Evolutionary conservation across 2,888 invertebrate species (phyloP), one percentile per base, ranked within the genome.

Genomic region (Uloborus plumipes): DNA sequence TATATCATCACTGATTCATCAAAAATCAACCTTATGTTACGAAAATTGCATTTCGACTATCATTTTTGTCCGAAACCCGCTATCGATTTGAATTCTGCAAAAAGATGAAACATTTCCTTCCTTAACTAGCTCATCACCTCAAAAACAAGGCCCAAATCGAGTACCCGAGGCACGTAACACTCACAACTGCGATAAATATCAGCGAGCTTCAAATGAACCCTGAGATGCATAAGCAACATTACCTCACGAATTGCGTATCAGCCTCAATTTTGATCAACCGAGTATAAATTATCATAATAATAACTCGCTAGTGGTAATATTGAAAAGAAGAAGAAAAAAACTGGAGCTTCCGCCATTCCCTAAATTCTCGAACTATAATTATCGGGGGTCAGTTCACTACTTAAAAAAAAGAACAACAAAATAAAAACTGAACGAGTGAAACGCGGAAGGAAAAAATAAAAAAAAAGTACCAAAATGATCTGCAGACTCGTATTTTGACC

Each of bases 361-460:
- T 26, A 55, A 50, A 67, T 67, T 31, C 67, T 49, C 65, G 50
- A 20, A 49, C 50, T 39, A 49, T 55, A 67, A 67, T 67, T 66
- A 66, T 50, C 22, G 20, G 47, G 47, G 64, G 64, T 20, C 31
- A 64, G 47, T 16, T 64, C 39, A 64, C 47, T 20, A 6, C 31
- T 20, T 16, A 50, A 22, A 50, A 65, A 62, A 16, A 39, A 62
- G n/a, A n/a, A n/a, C n/a, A n/a, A n/a, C n/a, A n/a, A 62, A 39
- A 39, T 3, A 14, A 62, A 62, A 18, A 16, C 13, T 3, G 22
- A 14, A 6, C 7, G n/a, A 31, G 61, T 61, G 62, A 69, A 62
- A 76, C 18, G 53, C 51, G 18, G 64, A 39, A 49, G n/a, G 49
- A 22, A 66, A 18, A 64, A 69, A 74, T 65, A 64, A 70, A 69